phyloP scores from a whole-genome alignment of 2,888 invertebrate species.

The Platynereis dumerilii region DNA sequence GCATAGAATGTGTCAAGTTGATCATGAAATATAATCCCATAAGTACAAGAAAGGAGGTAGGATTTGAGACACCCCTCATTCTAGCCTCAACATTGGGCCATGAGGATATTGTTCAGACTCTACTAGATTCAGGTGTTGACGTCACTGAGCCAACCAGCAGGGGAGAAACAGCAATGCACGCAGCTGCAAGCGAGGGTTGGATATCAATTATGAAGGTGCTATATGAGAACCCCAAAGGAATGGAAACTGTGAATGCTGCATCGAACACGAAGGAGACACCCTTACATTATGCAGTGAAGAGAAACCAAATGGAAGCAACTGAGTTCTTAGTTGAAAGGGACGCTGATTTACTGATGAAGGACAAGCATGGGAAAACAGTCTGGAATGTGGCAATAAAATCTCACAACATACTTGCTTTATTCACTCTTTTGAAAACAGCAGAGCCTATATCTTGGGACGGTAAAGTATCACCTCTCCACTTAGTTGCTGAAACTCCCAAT shows the following conservation, averaged over 20 bases:
- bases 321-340: conserved; percentile 42
- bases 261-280: conserved; percentile 41
- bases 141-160: conserved; percentile 51
- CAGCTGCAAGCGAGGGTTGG: not conserved
- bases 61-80: conserved; percentile 51
- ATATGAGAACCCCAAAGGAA: not conserved
- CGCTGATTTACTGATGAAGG: conserved; percentile 41
- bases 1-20: conserved; percentile 43
- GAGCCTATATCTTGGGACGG: too few relatives aligned
- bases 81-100: conserved; percentile 51
- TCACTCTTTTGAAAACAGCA: too few relatives aligned
- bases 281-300: conserved; percentile 48
- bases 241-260: not conserved
- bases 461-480: too few relatives aligned
- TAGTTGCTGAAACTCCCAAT: too few relatives aligned
- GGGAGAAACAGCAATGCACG: conserved; percentile 30
- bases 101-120: conserved; percentile 40
- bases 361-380: conserved; percentile 48
- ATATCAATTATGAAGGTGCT: not conserved
- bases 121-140: conserved; percentile 51
- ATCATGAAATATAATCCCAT: conserved; percentile 43
- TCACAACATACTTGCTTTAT: too few relatives aligned
- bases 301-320: conserved; percentile 43
- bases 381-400: conserved; percentile 47
- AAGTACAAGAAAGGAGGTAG: conserved; percentile 46